phyloP scores from a whole-genome alignment of 92 coral and sea anemone species.

The Epizoanthus fatuus region DNA sequence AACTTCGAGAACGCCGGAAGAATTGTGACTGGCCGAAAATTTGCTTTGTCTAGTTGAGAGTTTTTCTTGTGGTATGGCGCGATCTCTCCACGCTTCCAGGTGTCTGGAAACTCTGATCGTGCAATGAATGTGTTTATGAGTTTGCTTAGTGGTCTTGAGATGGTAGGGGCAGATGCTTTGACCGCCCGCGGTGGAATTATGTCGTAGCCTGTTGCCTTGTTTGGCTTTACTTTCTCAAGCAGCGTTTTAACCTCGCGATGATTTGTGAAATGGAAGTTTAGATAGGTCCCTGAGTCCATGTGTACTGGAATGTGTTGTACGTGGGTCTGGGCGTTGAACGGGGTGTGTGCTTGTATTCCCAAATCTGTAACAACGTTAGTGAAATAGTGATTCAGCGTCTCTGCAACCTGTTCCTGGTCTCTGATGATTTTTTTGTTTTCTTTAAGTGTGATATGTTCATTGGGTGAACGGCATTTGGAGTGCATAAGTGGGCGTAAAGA shows the following conservation, averaged over 20 bases:
- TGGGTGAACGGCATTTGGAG: not conserved
- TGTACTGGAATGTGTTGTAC: constrained; percentile 30
- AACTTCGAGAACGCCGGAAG: too few species aligned
- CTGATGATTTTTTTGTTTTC: constrained; percentile 6
- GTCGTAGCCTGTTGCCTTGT: constrained; percentile 28
- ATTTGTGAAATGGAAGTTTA: not conserved
- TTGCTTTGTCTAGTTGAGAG: too few species aligned
- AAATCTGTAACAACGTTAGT: constrained; percentile 1
- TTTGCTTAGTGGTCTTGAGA: constrained; percentile 22
- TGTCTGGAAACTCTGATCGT: constrained; percentile 37
- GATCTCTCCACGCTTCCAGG: too few species aligned
- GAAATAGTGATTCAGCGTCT: not conserved
- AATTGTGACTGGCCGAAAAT: too few species aligned
- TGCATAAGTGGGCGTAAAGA: too few species aligned
- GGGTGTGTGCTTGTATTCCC: constrained; percentile 38
- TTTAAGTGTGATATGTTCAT: constrained; percentile 3
- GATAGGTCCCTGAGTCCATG: not conserved
- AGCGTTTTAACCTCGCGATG: constrained; percentile 3
- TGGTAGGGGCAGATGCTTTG: not conserved
- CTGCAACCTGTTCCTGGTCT: not conserved
- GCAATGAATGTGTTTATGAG: constrained; percentile 14
- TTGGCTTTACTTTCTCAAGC: constrained; percentile 9
- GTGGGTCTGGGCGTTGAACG: constrained; percentile 41
- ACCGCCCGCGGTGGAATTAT: constrained; percentile 9
- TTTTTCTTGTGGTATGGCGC: too few species aligned